These are phyloP conservation scores for Labroides dimidiatus DNA, from an alignment of 2,797 vertebrate genomes.

Conservation along the genomic window DNA sequence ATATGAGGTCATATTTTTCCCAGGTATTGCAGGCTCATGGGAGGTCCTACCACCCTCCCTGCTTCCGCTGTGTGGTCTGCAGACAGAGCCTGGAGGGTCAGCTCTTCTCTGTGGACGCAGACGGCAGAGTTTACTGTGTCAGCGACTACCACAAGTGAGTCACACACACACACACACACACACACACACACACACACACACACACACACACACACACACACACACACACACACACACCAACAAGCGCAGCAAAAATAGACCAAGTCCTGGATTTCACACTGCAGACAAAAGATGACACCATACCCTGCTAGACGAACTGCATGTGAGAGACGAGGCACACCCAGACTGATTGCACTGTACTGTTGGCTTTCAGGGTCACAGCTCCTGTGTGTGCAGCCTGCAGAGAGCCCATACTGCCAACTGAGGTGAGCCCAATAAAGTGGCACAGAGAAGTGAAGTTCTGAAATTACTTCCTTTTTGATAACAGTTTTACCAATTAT, in stretches of 20 bases:
- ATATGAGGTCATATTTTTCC: not conserved
- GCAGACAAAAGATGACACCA: conserved; percentile 10
- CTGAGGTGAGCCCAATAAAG: conserved; percentile 79
- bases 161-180: too few species aligned
- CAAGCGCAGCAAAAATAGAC: conserved; percentile 47
- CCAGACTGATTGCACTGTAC: conserved; percentile 5
- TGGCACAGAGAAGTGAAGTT: too few species aligned
- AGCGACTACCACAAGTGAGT: conserved; percentile 92
- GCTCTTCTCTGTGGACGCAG: conserved; percentile 88
- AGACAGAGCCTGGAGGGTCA: conserved; percentile 88
- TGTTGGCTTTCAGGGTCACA: conserved; percentile 78
- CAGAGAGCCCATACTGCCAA: conserved; percentile 87
- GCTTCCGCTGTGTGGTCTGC: conserved; percentile 90
- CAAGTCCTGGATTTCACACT: conserved; percentile 11
- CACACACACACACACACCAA: too few species aligned
- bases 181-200: too few species aligned
- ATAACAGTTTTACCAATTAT: too few species aligned
- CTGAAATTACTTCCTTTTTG: too few species aligned
- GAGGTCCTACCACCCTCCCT: conserved; percentile 90
- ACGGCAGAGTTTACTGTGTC: conserved; percentile 91
- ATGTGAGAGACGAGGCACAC: conserved; percentile 22
- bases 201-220: too few species aligned
- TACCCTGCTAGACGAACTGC: conserved; percentile 28
- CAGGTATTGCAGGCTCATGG: conserved; percentile 93
- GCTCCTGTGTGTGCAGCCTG: conserved; percentile 89